Evolutionary conservation across 2,888 invertebrate genomes (phyloP).

Genomic region (Andrena flavipes): DNA sequence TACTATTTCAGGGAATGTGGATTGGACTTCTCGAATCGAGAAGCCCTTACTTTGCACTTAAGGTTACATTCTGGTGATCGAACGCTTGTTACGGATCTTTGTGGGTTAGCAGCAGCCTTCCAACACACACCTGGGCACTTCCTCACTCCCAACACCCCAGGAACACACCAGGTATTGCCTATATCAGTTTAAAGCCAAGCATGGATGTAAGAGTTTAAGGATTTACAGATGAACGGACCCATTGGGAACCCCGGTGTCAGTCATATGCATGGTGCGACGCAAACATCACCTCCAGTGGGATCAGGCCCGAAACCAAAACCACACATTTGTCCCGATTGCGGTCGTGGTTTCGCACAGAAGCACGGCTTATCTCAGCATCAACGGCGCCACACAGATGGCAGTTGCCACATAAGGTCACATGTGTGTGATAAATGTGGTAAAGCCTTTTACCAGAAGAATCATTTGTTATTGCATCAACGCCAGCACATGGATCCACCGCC

Average conservation of each 20-base stretch:
- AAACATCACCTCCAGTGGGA: constrained; percentile 83
- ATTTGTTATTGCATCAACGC: constrained; percentile 92
- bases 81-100: constrained; percentile 92
- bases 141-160: constrained; percentile 82
- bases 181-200: neutral
- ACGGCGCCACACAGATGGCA: constrained; percentile 92
- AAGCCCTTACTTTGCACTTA: constrained; percentile 92
- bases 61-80: constrained; percentile 93
- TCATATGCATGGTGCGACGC: constrained; percentile 84
- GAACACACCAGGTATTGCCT: constrained; percentile 81
- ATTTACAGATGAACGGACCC: constrained; percentile 83
- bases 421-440: constrained; percentile 93
- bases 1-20: constrained; percentile 86
- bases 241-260: constrained; percentile 81
- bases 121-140: constrained; percentile 89
- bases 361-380: constrained; percentile 93
- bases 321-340: constrained; percentile 92
- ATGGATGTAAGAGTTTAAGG: constrained; percentile 24
- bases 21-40: constrained; percentile 89
- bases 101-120: constrained; percentile 92
- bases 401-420: constrained; percentile 92
- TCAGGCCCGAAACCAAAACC: constrained; percentile 88
- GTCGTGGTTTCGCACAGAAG: constrained; percentile 93
- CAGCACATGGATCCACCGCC: constrained; percentile 91
- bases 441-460: constrained; percentile 95